A percentile compares a stretch with the other conserved stretches of the same genome.
These are phyloP conservation scores for Oreochromis aureus DNA, from an alignment of 2,113 vertebrate genomes.

Conservation along the genomic window DNA sequence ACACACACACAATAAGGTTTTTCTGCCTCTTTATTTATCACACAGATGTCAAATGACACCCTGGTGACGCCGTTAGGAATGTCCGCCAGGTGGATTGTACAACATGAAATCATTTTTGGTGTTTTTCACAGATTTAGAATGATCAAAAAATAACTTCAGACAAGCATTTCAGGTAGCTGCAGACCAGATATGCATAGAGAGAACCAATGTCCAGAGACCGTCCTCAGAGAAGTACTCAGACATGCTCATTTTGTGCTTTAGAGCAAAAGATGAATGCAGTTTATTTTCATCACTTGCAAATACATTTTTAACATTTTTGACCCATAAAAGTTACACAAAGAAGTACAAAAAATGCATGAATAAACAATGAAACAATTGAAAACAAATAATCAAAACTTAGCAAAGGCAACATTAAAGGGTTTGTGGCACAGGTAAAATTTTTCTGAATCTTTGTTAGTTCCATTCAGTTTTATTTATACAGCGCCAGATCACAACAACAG, in stretches of 20 bases:
- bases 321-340: accelerated
- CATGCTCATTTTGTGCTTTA: background rate
- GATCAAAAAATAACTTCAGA: background rate
- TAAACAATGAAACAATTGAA: background rate
- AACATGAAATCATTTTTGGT: too few relatives aligned
- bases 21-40: background rate
- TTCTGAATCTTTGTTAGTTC: background rate
- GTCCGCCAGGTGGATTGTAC: too few relatives aligned
- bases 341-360: background rate
- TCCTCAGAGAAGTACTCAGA: background rate
- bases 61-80: too few relatives aligned
- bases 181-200: background rate
- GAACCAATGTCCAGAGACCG: background rate
- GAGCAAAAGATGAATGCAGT: background rate
- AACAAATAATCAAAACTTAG: background rate
- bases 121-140: accelerated
- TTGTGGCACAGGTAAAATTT: background rate
- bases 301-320: background rate
- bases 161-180: background rate
- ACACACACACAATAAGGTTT: accelerated
- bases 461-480: too few relatives aligned
- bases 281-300: background rate
- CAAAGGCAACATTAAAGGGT: background rate
- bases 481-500: too few relatives aligned
- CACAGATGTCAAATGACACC: too few relatives aligned